Conservation (phyloP, 2,113 vertebrate genomes). For the Apeltes quadracus region DNA sequence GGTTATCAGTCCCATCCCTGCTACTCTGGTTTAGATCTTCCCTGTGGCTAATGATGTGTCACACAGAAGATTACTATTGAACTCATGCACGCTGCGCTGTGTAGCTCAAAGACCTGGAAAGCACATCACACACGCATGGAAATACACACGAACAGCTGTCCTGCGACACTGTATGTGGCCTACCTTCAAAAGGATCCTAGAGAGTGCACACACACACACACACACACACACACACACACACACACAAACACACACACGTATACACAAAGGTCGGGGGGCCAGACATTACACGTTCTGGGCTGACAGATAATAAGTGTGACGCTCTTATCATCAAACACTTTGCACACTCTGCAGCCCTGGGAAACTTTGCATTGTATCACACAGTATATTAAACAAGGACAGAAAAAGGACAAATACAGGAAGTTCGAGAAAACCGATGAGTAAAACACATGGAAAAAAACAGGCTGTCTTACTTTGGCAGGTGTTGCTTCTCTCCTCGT, state of each 20-base stretch:
- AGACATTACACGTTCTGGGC: slow-evolving; percentile 35
- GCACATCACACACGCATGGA: slow-evolving; percentile 38
- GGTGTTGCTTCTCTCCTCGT: slow-evolving; percentile 89
- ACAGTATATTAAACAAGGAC: background rate
- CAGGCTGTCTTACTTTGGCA: slow-evolving; percentile 90
- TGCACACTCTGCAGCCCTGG: slow-evolving; percentile 3
- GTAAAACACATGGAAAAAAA: slow-evolving; percentile 12
- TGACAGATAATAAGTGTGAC: slow-evolving; percentile 60
- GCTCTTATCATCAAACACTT: slow-evolving; percentile 45
- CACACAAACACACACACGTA: slow-evolving; percentile 1
- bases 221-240: slow-evolving; percentile 10
- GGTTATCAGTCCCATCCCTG: slow-evolving; percentile 62
- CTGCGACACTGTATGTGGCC: slow-evolving; percentile 8
- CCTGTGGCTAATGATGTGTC: slow-evolving; percentile 71
- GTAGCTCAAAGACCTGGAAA: slow-evolving; percentile 48
- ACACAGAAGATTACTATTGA: slow-evolving; percentile 49
- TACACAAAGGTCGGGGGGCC: slow-evolving; percentile 4
- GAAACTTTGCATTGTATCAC: slow-evolving; percentile 7
- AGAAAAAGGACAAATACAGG: slow-evolving; percentile 1
- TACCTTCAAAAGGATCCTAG: slow-evolving; percentile 1
- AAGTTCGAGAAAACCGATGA: background rate
- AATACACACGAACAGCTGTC: slow-evolving; percentile 26
- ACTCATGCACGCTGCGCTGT: slow-evolving; percentile 23
- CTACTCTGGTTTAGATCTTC: slow-evolving; percentile 61
- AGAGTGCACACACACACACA: slow-evolving; percentile 14